These are phyloP conservation scores for Chrysina gloriosa DNA, from an alignment of 2,888 invertebrate species.

Conservation along the genomic window DNA sequence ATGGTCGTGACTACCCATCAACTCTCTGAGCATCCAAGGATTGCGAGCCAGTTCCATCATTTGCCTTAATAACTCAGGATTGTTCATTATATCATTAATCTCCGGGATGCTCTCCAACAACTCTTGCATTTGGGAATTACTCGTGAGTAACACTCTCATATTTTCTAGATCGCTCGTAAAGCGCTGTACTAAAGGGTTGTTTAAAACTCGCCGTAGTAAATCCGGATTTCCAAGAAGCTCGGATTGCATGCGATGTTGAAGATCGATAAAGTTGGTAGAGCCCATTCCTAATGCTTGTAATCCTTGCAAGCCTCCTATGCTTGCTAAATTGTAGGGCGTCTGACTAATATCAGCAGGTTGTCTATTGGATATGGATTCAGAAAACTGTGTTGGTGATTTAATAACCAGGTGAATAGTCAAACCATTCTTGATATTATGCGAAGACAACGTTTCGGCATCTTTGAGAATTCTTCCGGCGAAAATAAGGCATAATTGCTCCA, in stretches of 20 bases:
- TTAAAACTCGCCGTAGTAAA: constrained; percentile 88
- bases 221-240: constrained; percentile 91
- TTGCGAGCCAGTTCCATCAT: constrained; percentile 96
- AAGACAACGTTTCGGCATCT: constrained; percentile 87
- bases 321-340: constrained; percentile 55
- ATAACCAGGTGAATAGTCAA: constrained; percentile 95
- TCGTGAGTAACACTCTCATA: constrained; percentile 89
- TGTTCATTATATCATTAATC: constrained; percentile 96
- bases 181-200: constrained; percentile 93
- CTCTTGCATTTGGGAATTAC: constrained; percentile 98
- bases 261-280: constrained; percentile 81
- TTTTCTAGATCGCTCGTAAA: constrained; percentile 97
- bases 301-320: constrained; percentile 78
- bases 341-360: constrained; percentile 56
- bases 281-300: constrained; percentile 80
- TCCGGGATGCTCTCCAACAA: constrained; percentile 96
- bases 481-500: constrained; percentile 93
- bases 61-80: constrained; percentile 93
- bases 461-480: constrained; percentile 99
- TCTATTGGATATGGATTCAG: constrained; percentile 63
- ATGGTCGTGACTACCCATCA: constrained; percentile 97
- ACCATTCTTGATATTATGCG: constrained; percentile 94
- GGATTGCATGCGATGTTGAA: constrained; percentile 87
- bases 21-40: constrained; percentile 96
- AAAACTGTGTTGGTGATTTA: constrained; percentile 76